Evolutionary conservation across 2,797 vertebrate genomes (phyloP).

Genomic region (Dendrocincla tyrannina): DNA sequence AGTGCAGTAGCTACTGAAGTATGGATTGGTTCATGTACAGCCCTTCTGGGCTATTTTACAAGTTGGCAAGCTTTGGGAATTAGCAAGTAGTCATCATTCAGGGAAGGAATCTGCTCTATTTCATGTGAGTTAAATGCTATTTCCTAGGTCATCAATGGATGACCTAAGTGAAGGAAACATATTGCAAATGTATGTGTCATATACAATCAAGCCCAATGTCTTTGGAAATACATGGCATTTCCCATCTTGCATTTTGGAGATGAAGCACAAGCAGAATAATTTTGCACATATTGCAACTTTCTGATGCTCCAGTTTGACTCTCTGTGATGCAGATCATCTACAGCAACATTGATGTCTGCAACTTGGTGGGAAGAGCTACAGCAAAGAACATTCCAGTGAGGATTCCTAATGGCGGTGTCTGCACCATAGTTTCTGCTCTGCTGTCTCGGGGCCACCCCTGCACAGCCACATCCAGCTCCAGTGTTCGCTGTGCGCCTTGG

Average conservation of each 20-base stretch:
- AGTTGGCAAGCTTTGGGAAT: constrained; percentile 22
- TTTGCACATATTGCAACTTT: neutral
- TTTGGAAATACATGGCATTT: neutral
- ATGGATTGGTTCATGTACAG: neutral
- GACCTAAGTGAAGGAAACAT: constrained; percentile 51
- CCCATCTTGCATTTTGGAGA: neutral
- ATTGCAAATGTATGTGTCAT: constrained; percentile 42
- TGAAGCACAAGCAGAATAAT: neutral
- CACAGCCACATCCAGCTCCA: no score
- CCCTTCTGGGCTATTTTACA: constrained; percentile 36
- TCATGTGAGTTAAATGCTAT: neutral
- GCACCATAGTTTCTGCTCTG: neutral
- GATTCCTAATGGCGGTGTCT: neutral
- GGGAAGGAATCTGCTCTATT: neutral
- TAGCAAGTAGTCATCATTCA: neutral
- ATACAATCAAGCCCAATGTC: neutral
- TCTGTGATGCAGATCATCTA: neutral
- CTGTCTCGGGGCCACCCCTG: neutral
- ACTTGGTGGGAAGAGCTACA: neutral
- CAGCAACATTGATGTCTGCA: neutral
- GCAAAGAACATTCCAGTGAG: neutral
- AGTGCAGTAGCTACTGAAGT: neutral
- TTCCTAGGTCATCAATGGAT: constrained; percentile 21
- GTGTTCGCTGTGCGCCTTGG: neutral
- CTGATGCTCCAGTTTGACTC: neutral